Conservation (phyloP, 2,888 invertebrate species). For the Mythimna ferrago region DNA sequence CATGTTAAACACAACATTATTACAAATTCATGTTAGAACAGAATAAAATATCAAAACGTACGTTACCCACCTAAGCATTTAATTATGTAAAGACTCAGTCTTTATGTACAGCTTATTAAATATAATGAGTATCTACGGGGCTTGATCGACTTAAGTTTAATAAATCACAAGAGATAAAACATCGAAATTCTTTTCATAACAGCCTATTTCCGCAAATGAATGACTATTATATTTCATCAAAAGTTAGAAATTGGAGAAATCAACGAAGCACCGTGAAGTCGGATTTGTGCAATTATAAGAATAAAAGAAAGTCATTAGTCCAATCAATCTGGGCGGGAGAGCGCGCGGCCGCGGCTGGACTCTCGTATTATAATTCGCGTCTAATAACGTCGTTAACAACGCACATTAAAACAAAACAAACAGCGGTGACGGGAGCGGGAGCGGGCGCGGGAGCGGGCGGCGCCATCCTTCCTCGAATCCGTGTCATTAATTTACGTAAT, state of each 20-base stretch:
- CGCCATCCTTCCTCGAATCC: slow-evolving; percentile 91
- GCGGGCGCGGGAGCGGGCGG: slow-evolving; percentile 76
- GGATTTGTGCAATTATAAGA: slow-evolving; percentile 86
- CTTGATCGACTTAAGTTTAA: slow-evolving; percentile 66
- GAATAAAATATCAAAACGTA: slow-evolving; percentile 20
- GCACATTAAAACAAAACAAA: slow-evolving; percentile 91
- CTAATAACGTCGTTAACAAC: slow-evolving; percentile 90
- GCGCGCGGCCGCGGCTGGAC: slow-evolving; percentile 57
- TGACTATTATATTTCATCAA: slow-evolving; percentile 78
- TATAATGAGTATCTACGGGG: slow-evolving; percentile 54
- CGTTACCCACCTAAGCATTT: slow-evolving; percentile 2
- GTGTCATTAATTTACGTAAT: slow-evolving; percentile 91
- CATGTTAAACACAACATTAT: slow-evolving; percentile 30
- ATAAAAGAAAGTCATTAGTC: slow-evolving; percentile 88
- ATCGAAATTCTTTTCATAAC: slow-evolving; percentile 66
- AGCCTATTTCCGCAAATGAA: slow-evolving; percentile 75
- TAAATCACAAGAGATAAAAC: slow-evolving; percentile 66
- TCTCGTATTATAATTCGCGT: slow-evolving; percentile 85
- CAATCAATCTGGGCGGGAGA: slow-evolving; percentile 79
- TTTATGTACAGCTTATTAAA: slow-evolving; percentile 35
- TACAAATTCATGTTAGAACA: slow-evolving; percentile 10
- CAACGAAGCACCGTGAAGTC: slow-evolving; percentile 78
- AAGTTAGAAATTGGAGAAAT: slow-evolving; percentile 74
- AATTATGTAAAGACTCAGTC: slow-evolving; percentile 1
- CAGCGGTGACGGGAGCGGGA: slow-evolving; percentile 74